Evolutionary conservation across 2,113 vertebrate species (phyloP), one percentile per base, ranked within the genome.

Genomic region (Tachysurus fulvidraco): DNA sequence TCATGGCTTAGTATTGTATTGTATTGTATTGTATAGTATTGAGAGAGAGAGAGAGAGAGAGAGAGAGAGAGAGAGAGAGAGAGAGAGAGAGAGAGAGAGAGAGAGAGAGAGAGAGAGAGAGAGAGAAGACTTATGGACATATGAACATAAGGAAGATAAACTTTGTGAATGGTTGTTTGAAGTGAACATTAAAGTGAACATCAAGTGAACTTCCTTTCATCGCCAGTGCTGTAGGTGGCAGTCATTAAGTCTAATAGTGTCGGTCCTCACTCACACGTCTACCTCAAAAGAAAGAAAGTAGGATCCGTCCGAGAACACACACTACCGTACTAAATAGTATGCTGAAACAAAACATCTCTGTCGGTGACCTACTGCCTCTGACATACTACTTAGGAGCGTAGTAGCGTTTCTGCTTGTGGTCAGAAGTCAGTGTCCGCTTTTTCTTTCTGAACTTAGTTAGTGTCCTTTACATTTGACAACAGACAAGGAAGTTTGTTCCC

Each of bases 41-140:
- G n/a, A n/a, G 88, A 86, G 46, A 85, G 76, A 79, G 64, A 85
- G 88, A 90, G 89, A 91, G 89, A 88, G 89, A 86, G 88, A 69
- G 89, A 90, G 73, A 25, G 73, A 28, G 69, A 21, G 79, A 23
- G 79, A 25, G 54, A 36, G 28, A 21, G 10, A 25, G 30, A n/a
- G 44, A 76, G 73, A 25, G 11, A 25, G 23, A 25, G 5, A 52
- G 25, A 52, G 8, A 73, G 36, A 44, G 19, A 73, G 69, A 71
- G 65, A 16, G 65, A 74, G 19, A 74, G 0, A n/a, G 23, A 54
- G 13, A 76, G 46, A 14, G 0, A 12, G 55, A 57, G 55, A 17
- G 1, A 71, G 69, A 50, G 19, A 74, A 41, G 36, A 2, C 36
- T 36, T 36, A 36, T 36, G 36, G 36, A 36, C 36, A 36, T 36